A percentile compares a stretch with the other conserved stretches of the same genome.
Evolutionary conservation across 2,888 invertebrate species (phyloP).

Genomic region (Amblyjoppa fuscipennis): DNA sequence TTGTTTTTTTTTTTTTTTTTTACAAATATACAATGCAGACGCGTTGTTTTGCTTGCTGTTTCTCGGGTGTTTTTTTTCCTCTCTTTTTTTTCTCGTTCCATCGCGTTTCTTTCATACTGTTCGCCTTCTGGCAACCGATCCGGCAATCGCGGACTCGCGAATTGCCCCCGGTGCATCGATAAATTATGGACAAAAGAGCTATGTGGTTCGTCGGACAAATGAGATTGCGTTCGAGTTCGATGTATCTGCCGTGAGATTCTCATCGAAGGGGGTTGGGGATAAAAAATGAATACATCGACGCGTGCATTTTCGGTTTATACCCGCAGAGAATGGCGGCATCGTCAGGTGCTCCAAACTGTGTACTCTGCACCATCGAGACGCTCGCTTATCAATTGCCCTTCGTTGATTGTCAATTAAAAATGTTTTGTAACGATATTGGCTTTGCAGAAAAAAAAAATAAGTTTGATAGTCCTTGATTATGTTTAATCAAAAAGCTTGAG

Average conservation of each 20-base stretch:
- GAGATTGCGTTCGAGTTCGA: slow-evolving; percentile 21
- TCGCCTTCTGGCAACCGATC: background rate
- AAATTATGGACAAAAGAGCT: slow-evolving; percentile 28
- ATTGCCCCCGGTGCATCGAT: slow-evolving; percentile 42
- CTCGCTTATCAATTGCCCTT: background rate
- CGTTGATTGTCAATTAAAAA: background rate
- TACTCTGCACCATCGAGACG: background rate
- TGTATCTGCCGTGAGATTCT: background rate
- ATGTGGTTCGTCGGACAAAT: slow-evolving; percentile 19
- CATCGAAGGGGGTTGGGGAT: too few relatives aligned
- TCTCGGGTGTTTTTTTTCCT: background rate
- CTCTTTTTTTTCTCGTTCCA: slow-evolving; percentile 1
- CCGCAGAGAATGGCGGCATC: background rate
- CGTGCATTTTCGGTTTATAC: background rate
- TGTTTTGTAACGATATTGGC: background rate
- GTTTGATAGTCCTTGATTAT: background rate
- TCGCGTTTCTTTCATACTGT: slow-evolving; percentile 19
- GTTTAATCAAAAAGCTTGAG: background rate
- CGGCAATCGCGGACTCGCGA: slow-evolving; percentile 20
- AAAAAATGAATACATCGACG: background rate
- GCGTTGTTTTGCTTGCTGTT: slow-evolving; percentile 40
- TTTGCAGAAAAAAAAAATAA: background rate
- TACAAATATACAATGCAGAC: slow-evolving; percentile 18
- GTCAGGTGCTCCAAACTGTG: background rate
- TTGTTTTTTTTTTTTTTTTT: background rate